These are phyloP conservation scores for Stegodyphus dumicola DNA, from an alignment of 1,140 invertebrate genomes.

Conservation along the genomic window DNA sequence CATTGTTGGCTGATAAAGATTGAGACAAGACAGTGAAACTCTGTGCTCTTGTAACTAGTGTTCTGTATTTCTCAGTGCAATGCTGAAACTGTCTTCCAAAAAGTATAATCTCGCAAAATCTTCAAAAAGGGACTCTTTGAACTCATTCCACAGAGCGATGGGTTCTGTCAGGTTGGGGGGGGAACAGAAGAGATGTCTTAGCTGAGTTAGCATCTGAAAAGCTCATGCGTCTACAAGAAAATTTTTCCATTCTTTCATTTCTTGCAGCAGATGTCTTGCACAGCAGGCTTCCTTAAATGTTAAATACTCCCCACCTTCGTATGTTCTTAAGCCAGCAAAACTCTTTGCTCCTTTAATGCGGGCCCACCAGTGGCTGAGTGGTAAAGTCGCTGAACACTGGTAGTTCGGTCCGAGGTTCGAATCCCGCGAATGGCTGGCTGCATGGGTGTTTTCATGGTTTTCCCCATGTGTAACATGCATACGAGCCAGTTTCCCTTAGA, in stretches of 20 bases:
- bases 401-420: too few species aligned
- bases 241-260: slow-evolving; percentile 53
- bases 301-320: too few species aligned
- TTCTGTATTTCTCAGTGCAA: neutral
- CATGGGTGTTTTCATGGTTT: too few species aligned
- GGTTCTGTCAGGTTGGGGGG: neutral
- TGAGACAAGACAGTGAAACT: neutral
- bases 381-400: too few species aligned
- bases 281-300: too few species aligned
- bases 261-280: slow-evolving; percentile 4
- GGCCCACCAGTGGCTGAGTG: too few species aligned
- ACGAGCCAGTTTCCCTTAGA: too few species aligned
- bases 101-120: neutral
- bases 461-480: too few species aligned
- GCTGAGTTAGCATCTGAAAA: slow-evolving; percentile 27
- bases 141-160: slow-evolving; percentile 3
- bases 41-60: neutral
- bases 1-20: neutral
- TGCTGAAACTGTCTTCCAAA: neutral
- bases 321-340: too few species aligned
- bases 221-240: slow-evolving; percentile 32
- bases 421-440: too few species aligned
- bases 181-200: slow-evolving; percentile 52
- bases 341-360: slow-evolving; percentile 5
- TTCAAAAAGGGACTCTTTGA: neutral